A percentile compares a stretch with the other conserved stretches of the same genome.
Conservation (phyloP, 2,888 invertebrate genomes). For the Nemoura dubitans region DNA sequence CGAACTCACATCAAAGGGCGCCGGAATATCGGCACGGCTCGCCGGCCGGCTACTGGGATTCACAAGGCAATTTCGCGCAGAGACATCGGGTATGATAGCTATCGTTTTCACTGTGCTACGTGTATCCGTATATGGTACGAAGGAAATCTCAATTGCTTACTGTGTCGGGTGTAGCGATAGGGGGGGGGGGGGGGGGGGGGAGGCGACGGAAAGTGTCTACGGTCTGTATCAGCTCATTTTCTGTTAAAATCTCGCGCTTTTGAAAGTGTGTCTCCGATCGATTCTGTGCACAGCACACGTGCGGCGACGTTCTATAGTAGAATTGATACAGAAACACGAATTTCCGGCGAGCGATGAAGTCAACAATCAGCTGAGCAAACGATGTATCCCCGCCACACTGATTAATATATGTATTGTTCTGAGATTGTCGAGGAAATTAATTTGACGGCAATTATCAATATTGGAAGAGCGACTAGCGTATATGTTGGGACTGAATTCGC, state of each 20-base stretch:
- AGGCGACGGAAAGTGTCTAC: no score
- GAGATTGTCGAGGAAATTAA: constrained; percentile 7
- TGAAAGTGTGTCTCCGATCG: neutral
- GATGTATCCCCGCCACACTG: neutral
- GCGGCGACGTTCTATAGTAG: no score
- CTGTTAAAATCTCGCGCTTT: no score
- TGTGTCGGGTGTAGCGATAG: neutral
- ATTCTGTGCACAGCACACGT: neutral
- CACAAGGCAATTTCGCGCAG: neutral
- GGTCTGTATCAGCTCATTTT: no score
- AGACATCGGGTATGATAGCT: neutral
- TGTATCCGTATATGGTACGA: neutral
- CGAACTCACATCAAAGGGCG: neutral
- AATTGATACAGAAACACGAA: neutral
- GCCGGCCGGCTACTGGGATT: neutral
- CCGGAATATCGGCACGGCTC: neutral
- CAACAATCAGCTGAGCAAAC: neutral
- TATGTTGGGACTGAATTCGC: neutral
- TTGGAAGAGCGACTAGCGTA: neutral
- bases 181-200: no score
- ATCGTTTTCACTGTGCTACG: neutral
- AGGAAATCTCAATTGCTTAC: neutral
- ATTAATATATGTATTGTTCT: neutral
- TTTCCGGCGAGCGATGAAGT: neutral
- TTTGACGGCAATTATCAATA: neutral